Percentiles rank a stretch among this genome's conserved stretches.
phyloP scores from a whole-genome alignment of 2,113 vertebrate genomes.

The Sander vitreus region DNA sequence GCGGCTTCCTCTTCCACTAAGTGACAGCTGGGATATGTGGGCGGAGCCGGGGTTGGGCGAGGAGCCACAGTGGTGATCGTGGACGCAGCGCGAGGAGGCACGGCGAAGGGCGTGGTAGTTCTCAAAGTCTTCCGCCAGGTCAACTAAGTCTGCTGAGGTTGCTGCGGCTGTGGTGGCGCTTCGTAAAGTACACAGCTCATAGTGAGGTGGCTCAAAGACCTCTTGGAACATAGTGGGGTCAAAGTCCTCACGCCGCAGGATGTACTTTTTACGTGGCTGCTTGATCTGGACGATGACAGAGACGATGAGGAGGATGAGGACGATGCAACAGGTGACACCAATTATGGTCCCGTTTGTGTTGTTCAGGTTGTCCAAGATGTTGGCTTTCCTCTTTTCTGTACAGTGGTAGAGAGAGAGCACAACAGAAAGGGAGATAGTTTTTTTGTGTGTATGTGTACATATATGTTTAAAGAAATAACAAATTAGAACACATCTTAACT shows the following conservation, averaged over 20 bases:
- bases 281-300: conserved; percentile 98
- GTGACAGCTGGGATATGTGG: conserved; percentile 82
- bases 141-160: conserved; percentile 91
- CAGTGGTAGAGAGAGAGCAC: conserved; percentile 17
- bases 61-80: conserved; percentile 98
- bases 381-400: conserved; percentile 95
- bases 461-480: neutral
- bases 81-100: conserved; percentile 95
- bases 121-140: conserved; percentile 96
- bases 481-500: neutral
- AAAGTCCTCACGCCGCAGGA: conserved; percentile 94
- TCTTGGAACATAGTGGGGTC: conserved; percentile 99
- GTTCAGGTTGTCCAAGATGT: conserved; percentile 97
- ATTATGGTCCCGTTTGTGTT: conserved; percentile 98
- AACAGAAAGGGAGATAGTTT: neutral
- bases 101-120: conserved; percentile 95
- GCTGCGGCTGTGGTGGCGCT: conserved; percentile 86
- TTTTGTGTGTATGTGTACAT: neutral
- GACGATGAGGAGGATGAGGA: conserved; percentile 94
- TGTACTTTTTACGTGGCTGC: conserved; percentile 98
- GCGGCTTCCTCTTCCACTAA: conserved; percentile 92
- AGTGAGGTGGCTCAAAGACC: conserved; percentile 97
- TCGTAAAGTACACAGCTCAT: conserved; percentile 95
- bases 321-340: conserved; percentile 96
- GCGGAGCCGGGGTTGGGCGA: conserved; percentile 74